A percentile compares a stretch with the other conserved stretches of the same genome.
phyloP scores from a whole-genome alignment of 2,888 invertebrate species.

The Nemotelus pantherinus region DNA sequence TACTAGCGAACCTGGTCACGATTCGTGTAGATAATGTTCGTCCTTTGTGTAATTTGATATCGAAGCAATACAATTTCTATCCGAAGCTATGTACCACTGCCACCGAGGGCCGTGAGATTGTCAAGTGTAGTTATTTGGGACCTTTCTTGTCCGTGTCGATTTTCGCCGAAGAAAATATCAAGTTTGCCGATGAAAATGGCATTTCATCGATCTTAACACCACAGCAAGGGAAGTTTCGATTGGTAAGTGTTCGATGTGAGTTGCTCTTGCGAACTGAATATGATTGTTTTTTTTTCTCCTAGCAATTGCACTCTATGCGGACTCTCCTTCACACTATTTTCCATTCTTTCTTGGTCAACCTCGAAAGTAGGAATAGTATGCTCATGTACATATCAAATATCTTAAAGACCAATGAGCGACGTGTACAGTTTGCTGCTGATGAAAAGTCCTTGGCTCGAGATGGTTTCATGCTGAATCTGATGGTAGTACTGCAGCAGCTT shows the following conservation, averaged over 20 bases:
- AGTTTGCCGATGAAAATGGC: conserved; percentile 80
- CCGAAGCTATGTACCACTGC: conserved; percentile 76
- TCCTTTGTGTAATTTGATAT: conserved; percentile 78
- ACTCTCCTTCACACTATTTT: conserved; percentile 81
- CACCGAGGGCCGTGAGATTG: conserved; percentile 86
- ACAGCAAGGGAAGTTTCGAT: conserved; percentile 58
- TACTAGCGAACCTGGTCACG: conserved; percentile 82
- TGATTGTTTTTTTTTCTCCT: conserved; percentile 65
- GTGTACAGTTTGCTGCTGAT: conserved; percentile 90
- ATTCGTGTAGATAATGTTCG: conserved; percentile 78
- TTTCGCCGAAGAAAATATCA: conserved; percentile 92
- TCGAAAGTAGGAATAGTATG: conserved; percentile 80
- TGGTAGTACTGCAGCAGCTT: conserved; percentile 89
- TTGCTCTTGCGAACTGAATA: not conserved
- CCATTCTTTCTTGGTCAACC: conserved; percentile 84
- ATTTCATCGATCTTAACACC: conserved; percentile 56
- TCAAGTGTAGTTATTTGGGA: conserved; percentile 85
- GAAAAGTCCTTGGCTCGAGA: conserved; percentile 89
- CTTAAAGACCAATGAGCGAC: conserved; percentile 82
- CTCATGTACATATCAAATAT: conserved; percentile 82
- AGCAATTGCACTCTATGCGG: conserved; percentile 83
- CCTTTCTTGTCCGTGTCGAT: conserved; percentile 92
- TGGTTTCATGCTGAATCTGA: conserved; percentile 94
- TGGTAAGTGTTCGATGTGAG: conserved; percentile 56
- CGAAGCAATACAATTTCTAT: conserved; percentile 75